Base-by-base conservation (phyloP, 2,888 invertebrate species). In the Trichopoda pennipes region DNA sequence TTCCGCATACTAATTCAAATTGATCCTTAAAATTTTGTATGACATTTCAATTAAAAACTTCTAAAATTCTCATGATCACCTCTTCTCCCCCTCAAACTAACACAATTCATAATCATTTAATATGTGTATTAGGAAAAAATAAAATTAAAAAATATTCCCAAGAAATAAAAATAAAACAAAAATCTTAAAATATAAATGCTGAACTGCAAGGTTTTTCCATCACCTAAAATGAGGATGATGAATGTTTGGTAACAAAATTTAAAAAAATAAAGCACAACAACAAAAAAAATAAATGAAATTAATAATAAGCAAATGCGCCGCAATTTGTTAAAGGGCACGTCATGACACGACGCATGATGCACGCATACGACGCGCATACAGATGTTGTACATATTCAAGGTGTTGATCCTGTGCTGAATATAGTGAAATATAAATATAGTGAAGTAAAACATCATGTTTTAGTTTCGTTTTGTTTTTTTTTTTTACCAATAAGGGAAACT, bases 1-100 rank as follows among this genome's bases (percentile, higher is more conserved):
- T 61, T 35, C 35, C 14, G 16, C 32, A 55, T 53, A 47, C 47
- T 69, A 70, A 77, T 77, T 70, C 17, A 56, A 19, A 7, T 49
- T 74, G 66, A 74, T 74, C 68, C 68, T 56, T 60, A 49, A 68
- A 38, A 64, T 56, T 68, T 19, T 49, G 74, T 73, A 61, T 79
- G 79, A 72, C 75, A 76, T 82, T 64, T 68, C 75, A 79, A 82
- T 79, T 76, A 79, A 72, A 79, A 58, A 64, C 79, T 72, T 61
- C 66, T 79, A 76, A 76, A 76, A 82, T 82, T 82, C 82, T 68
- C 82, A 82, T 82, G 82, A 82, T 82, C 79, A 79, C 82, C 82
- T 82, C 21, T 66, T 21, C 78, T 69, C 53, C 70, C 75, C 66
- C 61, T 61, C 21, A 38, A 44, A 38, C 28, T 56, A 19, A 58